Conservation (phyloP, 2,888 invertebrate species). For the Pasiphila rectangulata region DNA sequence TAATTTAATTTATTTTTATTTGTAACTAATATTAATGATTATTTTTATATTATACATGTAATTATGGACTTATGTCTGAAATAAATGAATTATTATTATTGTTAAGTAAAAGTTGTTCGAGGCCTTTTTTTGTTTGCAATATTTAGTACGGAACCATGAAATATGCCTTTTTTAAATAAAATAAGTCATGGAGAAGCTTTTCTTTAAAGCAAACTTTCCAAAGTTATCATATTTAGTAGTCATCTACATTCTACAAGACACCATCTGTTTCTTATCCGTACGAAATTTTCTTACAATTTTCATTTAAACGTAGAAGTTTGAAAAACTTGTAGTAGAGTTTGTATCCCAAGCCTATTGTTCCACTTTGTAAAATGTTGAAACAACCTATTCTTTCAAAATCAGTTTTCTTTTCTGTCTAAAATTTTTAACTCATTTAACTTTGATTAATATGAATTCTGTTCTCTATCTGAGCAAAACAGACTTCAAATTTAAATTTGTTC, state of each 20-base stretch:
- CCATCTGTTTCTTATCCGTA: slow-evolving; percentile 35
- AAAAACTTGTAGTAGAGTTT: slow-evolving; percentile 15
- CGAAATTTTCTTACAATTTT: slow-evolving; percentile 10
- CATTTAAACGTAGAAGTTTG: slow-evolving; percentile 16
- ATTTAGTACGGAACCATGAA: too few species aligned
- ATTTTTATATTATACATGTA: too few species aligned
- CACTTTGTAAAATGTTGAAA: slow-evolving; percentile 18
- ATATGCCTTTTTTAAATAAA: too few species aligned
- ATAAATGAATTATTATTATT: not conserved
- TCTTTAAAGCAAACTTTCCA: slow-evolving; percentile 35
- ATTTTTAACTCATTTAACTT: too few species aligned
- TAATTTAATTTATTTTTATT: too few species aligned
- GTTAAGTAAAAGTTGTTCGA: not conserved
- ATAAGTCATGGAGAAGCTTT: not conserved
- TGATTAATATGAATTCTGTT: too few species aligned
- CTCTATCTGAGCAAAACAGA: too few species aligned
- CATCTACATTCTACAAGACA: slow-evolving; percentile 31
- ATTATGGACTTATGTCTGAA: too few species aligned
- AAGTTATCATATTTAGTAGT: slow-evolving; percentile 27
- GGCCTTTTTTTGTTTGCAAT: too few species aligned
- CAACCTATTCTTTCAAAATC: slow-evolving; percentile 1
- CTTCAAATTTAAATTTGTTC: too few species aligned
- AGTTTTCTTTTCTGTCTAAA: too few species aligned
- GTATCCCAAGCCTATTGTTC: slow-evolving; percentile 5
- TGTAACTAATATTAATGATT: too few species aligned